phyloP scores from a whole-genome alignment of 2,113 vertebrate species.

The Oenanthe oenanthe region DNA sequence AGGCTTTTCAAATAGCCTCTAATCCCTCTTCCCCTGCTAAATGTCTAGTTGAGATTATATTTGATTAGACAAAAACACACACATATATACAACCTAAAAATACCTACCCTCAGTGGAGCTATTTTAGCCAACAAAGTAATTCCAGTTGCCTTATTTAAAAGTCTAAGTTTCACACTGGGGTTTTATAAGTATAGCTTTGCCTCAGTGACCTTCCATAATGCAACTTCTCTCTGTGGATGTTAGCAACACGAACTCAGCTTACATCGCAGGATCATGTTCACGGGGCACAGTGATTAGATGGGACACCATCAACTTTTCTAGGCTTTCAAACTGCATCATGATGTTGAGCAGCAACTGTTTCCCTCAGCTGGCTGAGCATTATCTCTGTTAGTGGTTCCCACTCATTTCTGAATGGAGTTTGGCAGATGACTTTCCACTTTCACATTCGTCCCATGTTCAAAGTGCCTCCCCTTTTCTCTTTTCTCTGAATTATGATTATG shows the following conservation, averaged over 20 bases:
- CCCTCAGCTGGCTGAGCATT: neutral
- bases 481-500: neutral
- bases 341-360: neutral
- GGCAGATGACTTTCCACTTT: neutral
- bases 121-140: conserved; percentile 75
- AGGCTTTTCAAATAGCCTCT: conserved; percentile 70
- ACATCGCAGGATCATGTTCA: neutral
- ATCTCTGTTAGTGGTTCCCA: neutral
- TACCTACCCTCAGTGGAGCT: conserved; percentile 65
- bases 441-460: neutral
- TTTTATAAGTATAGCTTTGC: conserved; percentile 65
- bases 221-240: conserved; percentile 27
- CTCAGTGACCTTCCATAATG: conserved; percentile 61
- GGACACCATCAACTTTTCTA: conserved; percentile 31
- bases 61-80: conserved; percentile 72
- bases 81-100: conserved; percentile 70
- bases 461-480: neutral
- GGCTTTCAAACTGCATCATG: neutral
- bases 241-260: conserved; percentile 16
- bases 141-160: conserved; percentile 75
- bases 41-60: conserved; percentile 75
- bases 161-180: conserved; percentile 66
- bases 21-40: conserved; percentile 73
- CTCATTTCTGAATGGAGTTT: neutral
- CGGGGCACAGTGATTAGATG: conserved; percentile 5